A percentile compares a stretch with the other conserved stretches of the same genome.
Conservation (phyloP, 23 tunicate genomes). For the Corella eumyota region DNA sequence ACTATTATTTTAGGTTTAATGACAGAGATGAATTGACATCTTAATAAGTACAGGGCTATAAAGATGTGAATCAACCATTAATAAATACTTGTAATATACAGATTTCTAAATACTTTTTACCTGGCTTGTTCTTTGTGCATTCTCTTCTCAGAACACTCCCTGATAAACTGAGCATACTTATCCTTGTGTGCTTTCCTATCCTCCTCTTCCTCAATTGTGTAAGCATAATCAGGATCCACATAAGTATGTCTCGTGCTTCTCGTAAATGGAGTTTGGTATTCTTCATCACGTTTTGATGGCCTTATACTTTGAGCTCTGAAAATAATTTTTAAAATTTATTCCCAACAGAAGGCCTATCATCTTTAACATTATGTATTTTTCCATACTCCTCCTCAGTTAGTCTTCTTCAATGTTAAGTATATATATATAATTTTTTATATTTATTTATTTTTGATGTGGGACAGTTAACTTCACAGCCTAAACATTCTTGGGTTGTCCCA, state of each 20-base stretch:
- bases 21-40: not conserved
- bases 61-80: not conserved
- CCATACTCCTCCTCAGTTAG: too few species aligned
- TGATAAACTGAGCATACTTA: constrained; percentile 38
- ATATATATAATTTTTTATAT: too few species aligned
- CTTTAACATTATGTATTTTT: too few species aligned
- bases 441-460: too few species aligned
- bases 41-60: not conserved
- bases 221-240: constrained; percentile 77
- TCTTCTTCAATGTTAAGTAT: too few species aligned
- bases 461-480: too few species aligned
- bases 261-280: constrained; percentile 60
- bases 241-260: constrained; percentile 59
- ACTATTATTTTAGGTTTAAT: not conserved
- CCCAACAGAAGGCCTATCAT: not conserved
- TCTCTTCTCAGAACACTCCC: constrained; percentile 35
- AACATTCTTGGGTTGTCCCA: too few species aligned
- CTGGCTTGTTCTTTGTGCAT: constrained; percentile 19
- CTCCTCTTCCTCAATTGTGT: constrained; percentile 52
- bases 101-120: constrained; percentile 3
- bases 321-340: too few species aligned
- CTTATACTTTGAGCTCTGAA: constrained; percentile 71
- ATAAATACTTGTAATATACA: not conserved
- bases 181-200: constrained; percentile 30
- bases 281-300: constrained; percentile 44